Evolutionary conservation across 53 echinoderm and acorn worm genomes (phyloP), one percentile per base, ranked within the genome.

Genomic region (Paracentrotus lividus): DNA sequence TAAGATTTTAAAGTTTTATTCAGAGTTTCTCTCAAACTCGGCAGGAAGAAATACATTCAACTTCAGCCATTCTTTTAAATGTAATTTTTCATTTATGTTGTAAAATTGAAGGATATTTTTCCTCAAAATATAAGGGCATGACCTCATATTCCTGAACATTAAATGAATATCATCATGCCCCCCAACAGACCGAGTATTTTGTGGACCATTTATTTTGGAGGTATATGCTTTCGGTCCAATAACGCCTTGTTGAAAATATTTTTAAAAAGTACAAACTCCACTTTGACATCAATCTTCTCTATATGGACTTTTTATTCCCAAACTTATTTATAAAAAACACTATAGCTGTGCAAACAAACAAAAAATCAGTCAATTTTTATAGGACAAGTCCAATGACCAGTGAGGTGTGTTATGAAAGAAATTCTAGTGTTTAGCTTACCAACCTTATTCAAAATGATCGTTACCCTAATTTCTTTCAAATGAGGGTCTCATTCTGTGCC

Each of bases 381-480:
- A 24, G 2, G 12, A 81, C 24, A 81, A 45, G 27, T 43, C 5
- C 10, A 12, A 47, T 81, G 27, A n/a, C 27, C 47, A 44, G 10
- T 44, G 81, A 44, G 27, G 81, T 81, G 81, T 45, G 44, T 81
- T 26, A 47, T 26, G 12, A 81, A 45, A 24, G 47, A 81, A 81
- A 47, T 47, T 21, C 38, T 81, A 47, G 16, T 81, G 47, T 45
- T 72, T 10, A 81, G 33, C 47, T 45, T 81, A 45, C 81, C 44
- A n/a, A 47, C 27, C n/a, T 47, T 47, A 81, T 81, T 81, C 81
- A 81, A 32, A 81, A 81, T 81, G 81, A 49, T 47, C 47, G 47
- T 81, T 81, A 47, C 81, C 49, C 81, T 81, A 81, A 81, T 81
- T 81, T 81, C 47, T 47, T 45, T 81, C 81, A n/a, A 81, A 81